Evolutionary conservation across 2,888 invertebrate species (phyloP), one percentile per base, ranked within the genome.

Genomic region (Leptinotarsa rubiginosa): DNA sequence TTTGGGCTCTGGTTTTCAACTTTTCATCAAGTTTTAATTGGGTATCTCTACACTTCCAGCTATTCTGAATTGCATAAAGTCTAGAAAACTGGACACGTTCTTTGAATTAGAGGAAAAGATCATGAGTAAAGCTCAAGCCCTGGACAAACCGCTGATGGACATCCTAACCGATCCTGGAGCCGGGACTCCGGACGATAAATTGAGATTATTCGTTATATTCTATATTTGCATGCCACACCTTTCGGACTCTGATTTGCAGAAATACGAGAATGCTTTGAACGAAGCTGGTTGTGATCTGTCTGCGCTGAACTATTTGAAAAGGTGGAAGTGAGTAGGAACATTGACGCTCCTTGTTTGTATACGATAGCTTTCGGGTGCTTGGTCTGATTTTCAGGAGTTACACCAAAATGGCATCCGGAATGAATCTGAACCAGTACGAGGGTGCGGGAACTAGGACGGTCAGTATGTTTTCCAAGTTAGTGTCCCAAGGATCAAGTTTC

Each of bases 91-190:
- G 69, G 99, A 99, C 87, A 96, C 97, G 0, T 97, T 96, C 85
- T 99, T 99, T 86, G 99, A 99, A 88, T 90, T 97, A 75, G 99
- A 99, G 89, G 99, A 99, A 86, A 99, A 98, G 88, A 93, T 99
- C 65, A 96, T 99, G 96, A 96, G 95, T 68, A 95, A 94, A 88
- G 92, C 93, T 80, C 85, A 85, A 76, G 83, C 83, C 71, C 88
- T 94, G 74, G 97, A 96, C 85, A 94, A 95, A 86, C 93, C 95
- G 31, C 89, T 98, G n/a, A 88, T 96, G 85, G 98, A 98, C 81
- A 91, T 98, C 54, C 91, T 98, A 74, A 90, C 92, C 16, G 97
- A 98, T 87, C 92, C 94, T 0, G 95, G 94, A 78, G 94, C 95
- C 64, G 98, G 98, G 0, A 93, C 93, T 1, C 91, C 94, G 0